Percentiles rank a stretch among this genome's conserved stretches.
Evolutionary conservation across 1,140 invertebrate species (phyloP).

Genomic region (Tyrophagus putrescentiae): DNA sequence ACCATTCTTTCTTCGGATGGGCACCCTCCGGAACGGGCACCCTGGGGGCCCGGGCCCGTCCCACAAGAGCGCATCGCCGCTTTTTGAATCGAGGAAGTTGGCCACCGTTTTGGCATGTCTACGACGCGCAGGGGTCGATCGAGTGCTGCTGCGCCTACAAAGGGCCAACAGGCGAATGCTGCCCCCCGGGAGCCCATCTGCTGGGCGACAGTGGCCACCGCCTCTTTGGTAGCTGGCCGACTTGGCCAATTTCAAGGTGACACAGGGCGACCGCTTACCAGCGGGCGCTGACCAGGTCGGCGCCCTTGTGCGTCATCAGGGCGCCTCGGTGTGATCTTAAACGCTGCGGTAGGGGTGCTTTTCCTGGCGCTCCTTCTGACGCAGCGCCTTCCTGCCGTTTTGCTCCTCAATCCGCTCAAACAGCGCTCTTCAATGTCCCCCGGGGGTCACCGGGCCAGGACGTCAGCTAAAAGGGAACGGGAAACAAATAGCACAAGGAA

Average conservation of each 20-base stretch:
- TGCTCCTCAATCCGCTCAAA: constrained; percentile 79
- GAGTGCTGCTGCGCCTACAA: constrained; percentile 65
- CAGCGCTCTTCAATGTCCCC: constrained; percentile 75
- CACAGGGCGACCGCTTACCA: constrained; percentile 71
- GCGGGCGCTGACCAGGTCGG: constrained; percentile 82
- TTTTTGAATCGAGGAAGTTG: constrained; percentile 61
- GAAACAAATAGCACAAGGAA: not conserved
- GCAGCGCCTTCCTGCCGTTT: constrained; percentile 72
- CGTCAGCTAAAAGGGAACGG: constrained; percentile 48
- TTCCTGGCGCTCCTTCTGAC: constrained; percentile 84
- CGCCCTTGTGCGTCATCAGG: constrained; percentile 87
- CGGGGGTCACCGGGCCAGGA: constrained; percentile 68
- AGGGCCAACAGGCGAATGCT: constrained; percentile 87
- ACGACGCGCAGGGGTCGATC: constrained; percentile 68
- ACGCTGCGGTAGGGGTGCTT: constrained; percentile 90
- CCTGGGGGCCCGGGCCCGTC: constrained; percentile 75
- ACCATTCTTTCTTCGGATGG: constrained; percentile 81
- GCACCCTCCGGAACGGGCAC: constrained; percentile 52
- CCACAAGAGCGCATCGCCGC: constrained; percentile 82
- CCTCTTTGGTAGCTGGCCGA: constrained; percentile 66
- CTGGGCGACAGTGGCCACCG: constrained; percentile 62
- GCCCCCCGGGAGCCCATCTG: constrained; percentile 66
- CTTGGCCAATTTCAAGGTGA: constrained; percentile 75
- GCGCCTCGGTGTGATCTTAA: constrained; percentile 58
- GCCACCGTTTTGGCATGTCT: constrained; percentile 63